Evolutionary conservation across 2,113 vertebrate species (phyloP), one percentile per base, ranked within the genome.

Genomic region (Aspiorhynchus laticeps): DNA sequence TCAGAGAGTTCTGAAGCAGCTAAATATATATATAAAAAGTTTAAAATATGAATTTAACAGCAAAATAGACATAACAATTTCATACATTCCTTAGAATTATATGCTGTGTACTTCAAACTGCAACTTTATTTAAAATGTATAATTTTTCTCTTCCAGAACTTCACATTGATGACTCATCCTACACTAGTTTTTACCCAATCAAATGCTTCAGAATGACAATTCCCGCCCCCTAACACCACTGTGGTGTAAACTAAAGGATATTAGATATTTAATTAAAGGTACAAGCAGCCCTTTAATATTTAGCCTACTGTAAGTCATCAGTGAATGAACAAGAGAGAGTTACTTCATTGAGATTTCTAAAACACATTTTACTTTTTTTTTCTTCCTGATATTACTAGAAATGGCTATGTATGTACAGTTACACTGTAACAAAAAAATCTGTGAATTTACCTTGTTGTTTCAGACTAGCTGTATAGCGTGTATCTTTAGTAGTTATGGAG

Each of bases 261-360:
- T 4, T n/a, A 3, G 3, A 11, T 24, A 24, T 59, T 24, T 59
- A 59, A 59, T 21, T 38, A 38, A 59, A 24, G 7, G 0, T 7
- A 77, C 93, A 94, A 36, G 36, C 33, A 7, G 10, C 67, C 4
- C 36, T 38, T 38, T 38, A 6, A 38, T 38, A 38, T n/a, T n/a
- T n/a, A n/a, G n/a, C n/a, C n/a, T n/a, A n/a, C n/a, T 38, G 36
- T 6, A 38, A 6, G 33, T 33, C 33, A 38, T 38, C 36, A 38
- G 36, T 38, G 36, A 38, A 33, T 33, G 33, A 3, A 33, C 33
- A 33, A 33, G 33, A 33, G 33, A 95, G 76, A 0, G 43, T 84
- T 7, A 74, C 15, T n/a, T 88, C 12, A 61, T 85, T n/a, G 1
- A 12, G 48, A 87, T 53, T 11, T 61, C 88, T 73, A 48, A 71